Conservation (phyloP, 2,113 vertebrate genomes). For the Hippocampus comes region DNA sequence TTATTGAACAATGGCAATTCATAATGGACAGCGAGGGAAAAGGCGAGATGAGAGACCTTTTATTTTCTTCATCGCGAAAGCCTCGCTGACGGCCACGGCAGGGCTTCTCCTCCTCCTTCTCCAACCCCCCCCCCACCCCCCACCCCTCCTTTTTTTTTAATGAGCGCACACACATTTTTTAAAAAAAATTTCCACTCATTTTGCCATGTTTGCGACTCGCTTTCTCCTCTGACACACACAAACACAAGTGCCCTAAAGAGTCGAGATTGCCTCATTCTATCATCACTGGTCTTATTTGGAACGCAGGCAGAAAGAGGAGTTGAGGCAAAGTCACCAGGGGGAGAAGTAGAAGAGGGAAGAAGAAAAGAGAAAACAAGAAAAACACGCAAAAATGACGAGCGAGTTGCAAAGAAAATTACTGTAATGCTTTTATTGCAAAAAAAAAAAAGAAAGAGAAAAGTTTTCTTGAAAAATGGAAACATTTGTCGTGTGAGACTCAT, state of each 20-base stretch:
- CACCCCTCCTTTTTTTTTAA: conserved; percentile 47
- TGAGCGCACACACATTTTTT: conserved; percentile 46
- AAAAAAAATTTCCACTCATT: conserved; percentile 23
- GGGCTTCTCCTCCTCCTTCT: conserved; percentile 39
- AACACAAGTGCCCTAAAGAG: conserved; percentile 49
- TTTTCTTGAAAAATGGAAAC: not conserved
- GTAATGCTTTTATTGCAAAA: not conserved
- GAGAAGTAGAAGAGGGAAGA: not conserved
- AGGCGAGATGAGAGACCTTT: conserved; percentile 60
- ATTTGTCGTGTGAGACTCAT: not conserved
- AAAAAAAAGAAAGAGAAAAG: not conserved
- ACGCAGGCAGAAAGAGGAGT: conserved; percentile 46
- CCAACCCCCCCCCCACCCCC: not conserved
- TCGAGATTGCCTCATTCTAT: conserved; percentile 73
- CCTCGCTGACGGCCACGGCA: conserved; percentile 55
- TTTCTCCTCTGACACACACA: conserved; percentile 35
- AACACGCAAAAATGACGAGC: not conserved
- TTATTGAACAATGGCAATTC: conserved; percentile 60
- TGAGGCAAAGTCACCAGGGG: conserved; percentile 38
- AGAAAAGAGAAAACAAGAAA: not conserved
- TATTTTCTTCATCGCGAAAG: conserved; percentile 62
- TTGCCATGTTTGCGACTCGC: conserved; percentile 47
- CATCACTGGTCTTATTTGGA: conserved; percentile 71
- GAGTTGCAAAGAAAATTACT: not conserved
- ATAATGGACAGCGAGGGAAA: conserved; percentile 43